Conservation (phyloP, 1,140 invertebrate species). For the Gyrodactylus bullatarudis region DNA sequence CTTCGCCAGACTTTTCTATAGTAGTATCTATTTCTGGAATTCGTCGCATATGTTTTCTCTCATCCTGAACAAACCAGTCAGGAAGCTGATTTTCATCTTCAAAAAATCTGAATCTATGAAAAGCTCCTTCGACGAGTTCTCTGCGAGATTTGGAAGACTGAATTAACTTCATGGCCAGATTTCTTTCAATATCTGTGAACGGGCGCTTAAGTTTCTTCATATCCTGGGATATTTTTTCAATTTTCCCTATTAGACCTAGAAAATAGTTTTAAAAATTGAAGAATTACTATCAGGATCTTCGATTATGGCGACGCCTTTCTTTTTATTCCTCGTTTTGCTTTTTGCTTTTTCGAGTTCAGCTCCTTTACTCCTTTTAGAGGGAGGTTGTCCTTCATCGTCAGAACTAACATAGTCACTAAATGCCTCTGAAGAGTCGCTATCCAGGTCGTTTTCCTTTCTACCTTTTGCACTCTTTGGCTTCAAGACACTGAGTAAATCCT, state of each 20-base stretch:
- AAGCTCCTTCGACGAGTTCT: conserved; percentile 15
- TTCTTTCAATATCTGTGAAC: conserved; percentile 9
- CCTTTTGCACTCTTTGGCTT: no score
- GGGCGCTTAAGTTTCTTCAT: background rate
- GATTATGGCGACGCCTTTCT: background rate
- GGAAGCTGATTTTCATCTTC: conserved; percentile 42
- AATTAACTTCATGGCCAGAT: conserved; percentile 17
- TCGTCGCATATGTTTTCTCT: conserved; percentile 52
- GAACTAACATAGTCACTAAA: background rate
- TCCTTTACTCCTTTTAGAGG: background rate
- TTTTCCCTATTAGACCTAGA: background rate
- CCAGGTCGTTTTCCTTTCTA: background rate
- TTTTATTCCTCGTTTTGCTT: no score
- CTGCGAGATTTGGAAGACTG: conserved; percentile 15
- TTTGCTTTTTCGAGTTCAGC: background rate
- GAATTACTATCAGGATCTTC: background rate
- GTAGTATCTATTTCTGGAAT: conserved; percentile 37
- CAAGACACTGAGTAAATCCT: no score
- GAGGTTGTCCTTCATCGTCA: background rate
- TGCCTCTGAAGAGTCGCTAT: background rate
- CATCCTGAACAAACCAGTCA: conserved; percentile 77
- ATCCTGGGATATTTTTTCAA: background rate
- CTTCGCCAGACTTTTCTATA: background rate
- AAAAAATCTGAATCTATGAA: conserved; percentile 17
- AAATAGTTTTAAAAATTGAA: no score